These are phyloP conservation scores for Phylloscopus whistleri DNA, from an alignment of 2,113 vertebrate genomes.

Conservation along the genomic window DNA sequence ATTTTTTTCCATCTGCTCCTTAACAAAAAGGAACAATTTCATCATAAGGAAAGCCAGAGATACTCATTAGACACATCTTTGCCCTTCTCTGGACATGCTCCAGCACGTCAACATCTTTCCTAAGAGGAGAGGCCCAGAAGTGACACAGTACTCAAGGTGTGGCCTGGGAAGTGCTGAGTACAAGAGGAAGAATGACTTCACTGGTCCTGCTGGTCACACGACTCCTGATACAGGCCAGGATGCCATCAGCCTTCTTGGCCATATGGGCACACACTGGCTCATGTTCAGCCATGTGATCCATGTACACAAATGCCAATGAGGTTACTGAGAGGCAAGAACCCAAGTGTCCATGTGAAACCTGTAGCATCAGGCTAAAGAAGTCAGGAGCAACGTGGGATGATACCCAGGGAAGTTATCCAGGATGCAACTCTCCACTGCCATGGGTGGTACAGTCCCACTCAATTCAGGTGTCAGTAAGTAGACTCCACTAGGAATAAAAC, in stretches of 20 bases:
- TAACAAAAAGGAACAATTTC: background rate
- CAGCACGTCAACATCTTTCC: background rate
- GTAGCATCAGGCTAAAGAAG: background rate
- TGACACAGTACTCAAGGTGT: background rate
- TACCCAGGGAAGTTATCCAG: background rate
- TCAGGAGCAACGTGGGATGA: background rate
- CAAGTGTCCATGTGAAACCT: background rate
- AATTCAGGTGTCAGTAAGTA: background rate
- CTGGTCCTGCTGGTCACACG: background rate
- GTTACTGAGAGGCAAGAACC: background rate
- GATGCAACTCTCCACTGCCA: background rate
- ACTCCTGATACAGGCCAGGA: background rate
- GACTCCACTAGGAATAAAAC: background rate
- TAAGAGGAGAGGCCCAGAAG: background rate
- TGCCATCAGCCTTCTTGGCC: background rate
- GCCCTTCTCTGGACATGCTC: background rate
- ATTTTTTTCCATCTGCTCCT: background rate
- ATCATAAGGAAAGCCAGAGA: background rate
- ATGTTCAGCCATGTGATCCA: background rate
- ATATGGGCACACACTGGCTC: too few species aligned
- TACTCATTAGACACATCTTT: background rate
- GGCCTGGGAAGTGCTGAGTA: background rate
- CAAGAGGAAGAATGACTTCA: background rate
- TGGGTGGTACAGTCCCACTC: background rate
- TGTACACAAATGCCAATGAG: background rate